Conservation (phyloP, 2,797 vertebrate species). For the Nyctibius grandis region DNA sequence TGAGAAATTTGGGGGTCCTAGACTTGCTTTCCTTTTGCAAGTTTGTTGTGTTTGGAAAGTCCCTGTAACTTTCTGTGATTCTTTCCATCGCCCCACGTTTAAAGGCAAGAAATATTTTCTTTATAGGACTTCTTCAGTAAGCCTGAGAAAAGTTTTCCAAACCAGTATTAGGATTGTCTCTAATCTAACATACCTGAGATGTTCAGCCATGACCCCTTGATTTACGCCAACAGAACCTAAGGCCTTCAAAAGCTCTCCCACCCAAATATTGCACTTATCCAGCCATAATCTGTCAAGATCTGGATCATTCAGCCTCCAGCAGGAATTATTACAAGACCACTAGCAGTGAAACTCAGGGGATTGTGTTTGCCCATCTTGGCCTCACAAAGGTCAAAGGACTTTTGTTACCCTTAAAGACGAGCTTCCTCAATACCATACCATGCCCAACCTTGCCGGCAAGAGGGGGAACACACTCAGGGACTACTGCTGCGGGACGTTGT, state of each 20-base stretch:
- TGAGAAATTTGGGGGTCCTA: not conserved
- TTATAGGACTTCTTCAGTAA: not conserved
- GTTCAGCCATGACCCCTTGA: not conserved
- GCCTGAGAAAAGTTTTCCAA: not conserved
- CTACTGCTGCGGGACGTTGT: not conserved
- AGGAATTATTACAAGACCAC: not conserved
- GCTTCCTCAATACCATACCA: not conserved
- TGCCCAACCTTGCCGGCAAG: fast-evolving
- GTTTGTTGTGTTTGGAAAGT: not conserved
- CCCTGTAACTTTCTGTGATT: not conserved
- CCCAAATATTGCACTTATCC: not conserved
- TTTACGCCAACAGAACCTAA: not conserved
- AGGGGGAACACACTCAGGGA: not conserved
- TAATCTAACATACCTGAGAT: not conserved
- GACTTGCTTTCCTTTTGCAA: not conserved
- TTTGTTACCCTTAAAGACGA: not conserved
- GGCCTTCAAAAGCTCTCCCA: not conserved
- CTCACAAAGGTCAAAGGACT: not conserved
- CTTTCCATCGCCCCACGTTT: not conserved
- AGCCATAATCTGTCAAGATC: not conserved
- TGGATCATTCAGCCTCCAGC: not conserved
- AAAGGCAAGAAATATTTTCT: not conserved
- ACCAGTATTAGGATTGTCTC: not conserved
- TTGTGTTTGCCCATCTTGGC: fast-evolving
- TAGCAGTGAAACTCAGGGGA: not conserved